A percentile compares a stretch with the other conserved stretches of the same genome.
Conservation (phyloP, 2,797 vertebrate species). For the Melopsittacus undulatus region DNA sequence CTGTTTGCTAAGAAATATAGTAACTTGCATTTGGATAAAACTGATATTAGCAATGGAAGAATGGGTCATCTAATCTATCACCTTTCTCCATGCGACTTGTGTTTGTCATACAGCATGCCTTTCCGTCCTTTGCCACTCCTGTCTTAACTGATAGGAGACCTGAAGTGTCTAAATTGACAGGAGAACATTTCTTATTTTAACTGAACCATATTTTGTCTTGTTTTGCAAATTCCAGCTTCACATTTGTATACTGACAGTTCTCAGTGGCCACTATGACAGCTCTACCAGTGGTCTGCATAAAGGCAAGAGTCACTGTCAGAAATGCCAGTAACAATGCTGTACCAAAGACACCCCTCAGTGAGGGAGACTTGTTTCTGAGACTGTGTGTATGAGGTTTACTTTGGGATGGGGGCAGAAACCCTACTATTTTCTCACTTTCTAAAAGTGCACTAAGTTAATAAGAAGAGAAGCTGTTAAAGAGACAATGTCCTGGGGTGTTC, state of each 20-base stretch:
- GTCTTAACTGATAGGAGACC: background rate
- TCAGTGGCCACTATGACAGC: background rate
- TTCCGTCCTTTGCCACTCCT: background rate
- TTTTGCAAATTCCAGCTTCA: background rate
- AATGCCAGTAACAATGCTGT: background rate
- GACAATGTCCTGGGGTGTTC: background rate
- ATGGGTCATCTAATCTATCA: background rate
- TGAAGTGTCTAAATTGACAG: accelerated
- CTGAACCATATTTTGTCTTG: background rate
- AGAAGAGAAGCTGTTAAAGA: background rate
- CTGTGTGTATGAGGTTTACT: background rate
- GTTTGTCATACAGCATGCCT: background rate
- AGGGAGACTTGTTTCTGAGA: background rate
- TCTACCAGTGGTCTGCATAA: background rate
- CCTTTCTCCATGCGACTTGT: background rate
- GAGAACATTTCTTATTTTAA: background rate
- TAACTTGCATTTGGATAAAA: background rate
- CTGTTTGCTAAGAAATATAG: background rate
- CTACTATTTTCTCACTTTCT: background rate
- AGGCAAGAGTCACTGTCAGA: background rate
- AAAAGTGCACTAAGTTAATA: background rate
- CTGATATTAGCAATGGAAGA: background rate
- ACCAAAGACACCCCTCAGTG: too few species aligned
- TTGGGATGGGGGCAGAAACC: background rate
- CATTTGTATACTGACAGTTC: background rate